Evolutionary conservation across 2,888 invertebrate genomes (phyloP).

Genomic region (Ornithoptera alexandrae): DNA sequence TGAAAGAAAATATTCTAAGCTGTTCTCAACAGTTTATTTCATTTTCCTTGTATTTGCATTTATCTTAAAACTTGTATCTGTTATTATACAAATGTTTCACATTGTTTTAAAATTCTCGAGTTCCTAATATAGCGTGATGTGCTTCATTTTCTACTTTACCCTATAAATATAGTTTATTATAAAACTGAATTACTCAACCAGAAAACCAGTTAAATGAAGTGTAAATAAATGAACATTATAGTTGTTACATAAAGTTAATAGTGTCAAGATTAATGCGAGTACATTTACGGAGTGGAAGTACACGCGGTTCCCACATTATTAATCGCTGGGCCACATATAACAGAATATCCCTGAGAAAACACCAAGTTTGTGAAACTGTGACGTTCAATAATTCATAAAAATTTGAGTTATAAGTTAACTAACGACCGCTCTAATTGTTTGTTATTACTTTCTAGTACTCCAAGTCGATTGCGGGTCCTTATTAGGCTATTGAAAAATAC

Average conservation of each 20-base stretch:
- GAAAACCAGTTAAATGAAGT: not conserved
- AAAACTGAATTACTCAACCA: not conserved
- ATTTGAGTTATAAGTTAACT: conserved; percentile 21
- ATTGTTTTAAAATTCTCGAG: no score
- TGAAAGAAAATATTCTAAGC: no score
- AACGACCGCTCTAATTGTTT: conserved; percentile 3
- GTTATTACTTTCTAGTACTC: conserved; percentile 9
- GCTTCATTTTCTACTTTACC: no score
- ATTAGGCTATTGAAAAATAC: conserved; percentile 15
- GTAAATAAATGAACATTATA: not conserved
- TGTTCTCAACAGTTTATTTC: no score
- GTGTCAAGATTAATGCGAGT: conserved; percentile 11
- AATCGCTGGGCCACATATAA: conserved; percentile 12
- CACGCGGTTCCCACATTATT: conserved; percentile 21
- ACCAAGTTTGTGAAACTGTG: conserved; percentile 16
- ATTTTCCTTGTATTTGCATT: no score
- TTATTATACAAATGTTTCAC: no score
- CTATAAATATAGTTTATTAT: not conserved
- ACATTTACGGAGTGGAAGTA: conserved; percentile 5
- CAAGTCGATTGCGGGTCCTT: conserved; percentile 8
- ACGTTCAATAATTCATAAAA: conserved; percentile 22
- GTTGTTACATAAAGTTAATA: not conserved
- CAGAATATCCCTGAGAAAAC: conserved; percentile 18
- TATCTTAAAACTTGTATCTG: no score
- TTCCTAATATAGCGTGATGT: no score